Evolutionary conservation across 2,888 invertebrate species (phyloP).

Genomic region (Orthonevra nobilis): DNA sequence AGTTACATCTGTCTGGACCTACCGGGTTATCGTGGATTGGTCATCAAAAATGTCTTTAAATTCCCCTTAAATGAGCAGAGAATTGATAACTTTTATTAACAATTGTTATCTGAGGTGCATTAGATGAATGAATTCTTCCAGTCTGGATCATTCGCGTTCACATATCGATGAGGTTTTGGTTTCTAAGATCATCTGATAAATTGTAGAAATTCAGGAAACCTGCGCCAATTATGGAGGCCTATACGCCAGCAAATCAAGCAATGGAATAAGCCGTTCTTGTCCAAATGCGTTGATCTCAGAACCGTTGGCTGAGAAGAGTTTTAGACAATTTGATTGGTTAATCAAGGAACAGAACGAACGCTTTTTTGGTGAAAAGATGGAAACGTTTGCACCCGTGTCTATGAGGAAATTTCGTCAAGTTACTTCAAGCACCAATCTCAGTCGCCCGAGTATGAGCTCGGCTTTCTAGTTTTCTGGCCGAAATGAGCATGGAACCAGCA

Average conservation of each 20-base stretch:
- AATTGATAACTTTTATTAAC: background rate
- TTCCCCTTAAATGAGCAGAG: background rate
- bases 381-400: constrained; percentile 10
- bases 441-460: background rate
- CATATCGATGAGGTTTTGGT: background rate
- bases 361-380: constrained; percentile 3
- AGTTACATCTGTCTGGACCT: background rate
- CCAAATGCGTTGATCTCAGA: constrained; percentile 16
- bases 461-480: background rate
- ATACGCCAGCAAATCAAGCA: constrained; percentile 4
- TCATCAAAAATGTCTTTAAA: background rate
- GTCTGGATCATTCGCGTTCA: background rate
- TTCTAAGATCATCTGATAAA: background rate
- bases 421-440: constrained; percentile 5
- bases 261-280: constrained; percentile 8
- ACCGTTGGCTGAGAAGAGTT: constrained; percentile 20
- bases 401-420: constrained; percentile 7
- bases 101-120: too few relatives aligned
- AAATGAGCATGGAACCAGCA: constrained; percentile 14
- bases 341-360: background rate
- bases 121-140: background rate
- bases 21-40: background rate
- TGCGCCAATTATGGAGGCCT: constrained; percentile 2
- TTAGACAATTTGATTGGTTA: background rate
- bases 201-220: constrained; percentile 17